Evolutionary conservation across 1,140 invertebrate genomes (phyloP).

Genomic region (Pachypeltis micranthus): DNA sequence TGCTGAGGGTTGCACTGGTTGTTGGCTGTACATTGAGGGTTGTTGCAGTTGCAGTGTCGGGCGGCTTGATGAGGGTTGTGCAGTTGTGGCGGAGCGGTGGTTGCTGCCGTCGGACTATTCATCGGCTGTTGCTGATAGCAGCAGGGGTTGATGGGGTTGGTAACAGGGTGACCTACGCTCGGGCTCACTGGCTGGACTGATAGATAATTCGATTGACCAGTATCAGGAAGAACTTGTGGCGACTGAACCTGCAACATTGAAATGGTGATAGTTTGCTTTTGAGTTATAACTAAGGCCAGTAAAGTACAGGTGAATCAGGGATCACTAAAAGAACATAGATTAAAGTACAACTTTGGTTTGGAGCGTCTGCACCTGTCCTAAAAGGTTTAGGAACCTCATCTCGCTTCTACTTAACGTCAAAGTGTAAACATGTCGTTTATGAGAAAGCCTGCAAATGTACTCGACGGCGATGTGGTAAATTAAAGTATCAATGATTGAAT

Average conservation of each 20-base stretch:
- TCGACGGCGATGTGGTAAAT: too few relatives aligned
- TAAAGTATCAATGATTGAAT: too few relatives aligned
- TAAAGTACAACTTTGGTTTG: too few relatives aligned
- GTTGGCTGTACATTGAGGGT: constrained; percentile 24
- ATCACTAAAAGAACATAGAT: too few relatives aligned
- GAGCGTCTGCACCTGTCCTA: too few relatives aligned
- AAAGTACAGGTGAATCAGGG: too few relatives aligned
- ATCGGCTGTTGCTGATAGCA: constrained; percentile 34
- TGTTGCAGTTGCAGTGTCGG: constrained; percentile 29
- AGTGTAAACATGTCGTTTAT: too few relatives aligned
- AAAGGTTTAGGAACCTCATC: too few relatives aligned
- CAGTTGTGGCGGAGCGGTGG: constrained; percentile 39
- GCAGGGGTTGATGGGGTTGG: constrained; percentile 12
- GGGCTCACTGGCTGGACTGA: constrained; percentile 24
- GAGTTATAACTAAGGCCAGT: too few relatives aligned
- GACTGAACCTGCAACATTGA: background rate
- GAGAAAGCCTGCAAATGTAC: too few relatives aligned
- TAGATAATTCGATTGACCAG: background rate
- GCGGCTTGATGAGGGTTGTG: constrained; percentile 21
- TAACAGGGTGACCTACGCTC: background rate
- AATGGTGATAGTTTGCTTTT: too few relatives aligned
- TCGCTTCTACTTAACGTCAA: too few relatives aligned
- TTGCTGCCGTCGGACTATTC: constrained; percentile 45
- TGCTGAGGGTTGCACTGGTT: constrained; percentile 19
- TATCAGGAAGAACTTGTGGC: background rate